phyloP scores from a whole-genome alignment of 1,140 invertebrate genomes.

The Tetragonula clypearis region DNA sequence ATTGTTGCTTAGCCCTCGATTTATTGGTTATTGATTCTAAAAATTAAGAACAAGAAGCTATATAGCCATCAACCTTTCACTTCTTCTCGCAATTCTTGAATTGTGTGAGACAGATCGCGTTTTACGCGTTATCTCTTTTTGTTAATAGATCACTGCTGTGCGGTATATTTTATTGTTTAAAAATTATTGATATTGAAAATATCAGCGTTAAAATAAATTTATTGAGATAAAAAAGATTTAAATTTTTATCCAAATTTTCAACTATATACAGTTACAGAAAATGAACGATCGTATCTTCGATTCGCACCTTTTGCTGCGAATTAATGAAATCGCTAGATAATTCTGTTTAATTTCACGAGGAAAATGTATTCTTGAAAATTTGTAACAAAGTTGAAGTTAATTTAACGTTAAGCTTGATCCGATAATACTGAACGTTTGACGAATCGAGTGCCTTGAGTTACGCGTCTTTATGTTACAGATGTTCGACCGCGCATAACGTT shows the following conservation, averaged over 20 bases:
- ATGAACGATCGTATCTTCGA: too few relatives aligned
- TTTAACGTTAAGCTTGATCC: not conserved
- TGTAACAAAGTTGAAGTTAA: not conserved
- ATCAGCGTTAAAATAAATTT: too few relatives aligned
- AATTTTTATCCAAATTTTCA: not conserved
- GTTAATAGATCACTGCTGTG: not conserved
- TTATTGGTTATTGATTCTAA: not conserved
- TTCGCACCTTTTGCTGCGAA: not conserved
- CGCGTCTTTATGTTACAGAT: not conserved
- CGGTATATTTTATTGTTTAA: too few relatives aligned
- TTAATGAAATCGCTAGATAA: not conserved
- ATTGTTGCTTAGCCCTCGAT: not conserved
- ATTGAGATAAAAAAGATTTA: not conserved
- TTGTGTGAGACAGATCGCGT: not conserved
- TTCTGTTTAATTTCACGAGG: not conserved
- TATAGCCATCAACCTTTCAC: not conserved
- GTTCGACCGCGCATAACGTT: not conserved
- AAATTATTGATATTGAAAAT: too few relatives aligned
- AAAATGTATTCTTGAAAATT: not conserved
- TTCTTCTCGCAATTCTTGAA: not conserved
- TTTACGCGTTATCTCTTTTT: not conserved
- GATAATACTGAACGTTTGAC: not conserved
- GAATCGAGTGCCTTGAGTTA: conserved; percentile 27
- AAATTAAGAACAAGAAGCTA: not conserved
- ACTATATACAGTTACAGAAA: not conserved